These are phyloP conservation scores for Nothoprocta pentlandii DNA, from an alignment of 2,113 vertebrate genomes.

Conservation along the genomic window DNA sequence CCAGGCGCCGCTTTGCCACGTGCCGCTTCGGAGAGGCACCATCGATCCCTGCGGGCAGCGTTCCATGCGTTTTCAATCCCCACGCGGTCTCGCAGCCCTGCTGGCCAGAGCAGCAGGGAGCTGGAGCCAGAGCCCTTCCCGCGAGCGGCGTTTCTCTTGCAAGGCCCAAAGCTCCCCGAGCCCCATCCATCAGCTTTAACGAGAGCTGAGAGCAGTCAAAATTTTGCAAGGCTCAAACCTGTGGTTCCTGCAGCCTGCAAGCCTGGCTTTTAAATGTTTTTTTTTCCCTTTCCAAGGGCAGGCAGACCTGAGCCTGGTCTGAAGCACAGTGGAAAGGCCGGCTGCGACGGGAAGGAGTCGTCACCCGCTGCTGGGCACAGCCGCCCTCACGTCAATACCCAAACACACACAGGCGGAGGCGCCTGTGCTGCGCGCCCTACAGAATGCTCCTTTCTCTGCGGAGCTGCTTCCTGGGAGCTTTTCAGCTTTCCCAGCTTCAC, in stretches of 20 bases:
- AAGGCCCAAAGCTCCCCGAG: background rate
- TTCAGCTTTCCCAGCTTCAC: rapidly evolving
- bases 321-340: background rate
- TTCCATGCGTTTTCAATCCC: background rate
- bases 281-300: background rate
- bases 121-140: background rate
- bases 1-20: rapidly evolving
- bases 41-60: background rate
- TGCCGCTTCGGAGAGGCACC: background rate
- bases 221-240: background rate
- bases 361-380: background rate
- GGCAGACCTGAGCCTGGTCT: background rate
- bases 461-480: background rate
- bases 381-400: too few relatives aligned
- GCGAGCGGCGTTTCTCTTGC: background rate
- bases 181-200: background rate
- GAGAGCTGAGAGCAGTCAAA: background rate
- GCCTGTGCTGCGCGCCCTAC: too few relatives aligned
- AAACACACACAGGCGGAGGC: background rate
- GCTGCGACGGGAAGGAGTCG: background rate
- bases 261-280: background rate
- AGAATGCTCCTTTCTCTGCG: too few relatives aligned
- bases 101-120: background rate
- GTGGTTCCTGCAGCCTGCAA: background rate
- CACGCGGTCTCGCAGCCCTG: background rate